Conservation (phyloP, 2,888 invertebrate species). For the Thumatha senex region DNA sequence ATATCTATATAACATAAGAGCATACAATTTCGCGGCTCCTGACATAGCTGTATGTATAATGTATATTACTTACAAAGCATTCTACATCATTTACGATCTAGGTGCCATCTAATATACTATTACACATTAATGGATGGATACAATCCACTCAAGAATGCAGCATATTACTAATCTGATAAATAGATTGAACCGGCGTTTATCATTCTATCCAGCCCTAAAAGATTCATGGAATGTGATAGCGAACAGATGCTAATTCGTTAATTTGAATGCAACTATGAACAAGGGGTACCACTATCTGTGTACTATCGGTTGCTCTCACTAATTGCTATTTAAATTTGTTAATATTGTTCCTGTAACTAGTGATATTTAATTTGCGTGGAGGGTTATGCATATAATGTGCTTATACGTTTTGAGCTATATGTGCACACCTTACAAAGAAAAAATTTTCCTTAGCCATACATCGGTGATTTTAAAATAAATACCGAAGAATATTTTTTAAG, state of each 20-base stretch:
- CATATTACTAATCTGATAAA: constrained; percentile 25
- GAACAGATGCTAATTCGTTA: constrained; percentile 35
- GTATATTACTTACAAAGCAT: too few relatives aligned
- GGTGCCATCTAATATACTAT: too few relatives aligned
- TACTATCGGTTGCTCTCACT: constrained; percentile 24
- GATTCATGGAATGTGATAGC: constrained; percentile 39
- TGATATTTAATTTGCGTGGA: too few relatives aligned
- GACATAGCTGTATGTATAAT: too few relatives aligned
- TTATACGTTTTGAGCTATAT: too few relatives aligned
- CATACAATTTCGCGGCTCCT: too few relatives aligned
- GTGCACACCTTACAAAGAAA: too few relatives aligned
- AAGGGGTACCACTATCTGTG: constrained; percentile 19
- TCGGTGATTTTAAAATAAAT: too few relatives aligned
- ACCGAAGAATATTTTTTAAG: too few relatives aligned
- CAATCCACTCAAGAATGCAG: constrained; percentile 26
- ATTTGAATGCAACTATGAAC: constrained; percentile 35
- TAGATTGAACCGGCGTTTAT: constrained; percentile 21
- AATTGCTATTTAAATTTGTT: constrained; percentile 19
- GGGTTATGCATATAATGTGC: not conserved
- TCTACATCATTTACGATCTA: too few relatives aligned
- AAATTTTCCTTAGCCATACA: too few relatives aligned
- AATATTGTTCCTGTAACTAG: not conserved
- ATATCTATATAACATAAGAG: too few relatives aligned
- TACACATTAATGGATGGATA: constrained; percentile 28
- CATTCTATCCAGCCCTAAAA: constrained; percentile 27